These are phyloP conservation scores for Oscheius sp. DNA, from an alignment of 2,888 invertebrate genomes.

Conservation along the genomic window DNA sequence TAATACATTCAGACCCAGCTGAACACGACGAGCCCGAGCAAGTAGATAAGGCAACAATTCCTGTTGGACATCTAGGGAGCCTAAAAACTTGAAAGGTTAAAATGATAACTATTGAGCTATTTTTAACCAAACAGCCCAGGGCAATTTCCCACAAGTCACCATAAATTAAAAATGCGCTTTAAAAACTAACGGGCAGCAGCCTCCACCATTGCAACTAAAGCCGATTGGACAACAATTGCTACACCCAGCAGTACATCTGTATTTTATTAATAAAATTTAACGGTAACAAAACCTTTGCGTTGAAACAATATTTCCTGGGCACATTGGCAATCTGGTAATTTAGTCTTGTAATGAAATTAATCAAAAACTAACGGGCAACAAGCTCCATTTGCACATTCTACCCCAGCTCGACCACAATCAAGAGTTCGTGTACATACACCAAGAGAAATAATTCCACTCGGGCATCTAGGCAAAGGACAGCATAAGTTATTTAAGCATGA, in stretches of 20 bases:
- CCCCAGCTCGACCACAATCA: constrained; percentile 59
- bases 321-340: constrained; percentile 59
- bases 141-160: too few species aligned
- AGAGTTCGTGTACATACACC: constrained; percentile 54
- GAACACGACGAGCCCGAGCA: constrained; percentile 51
- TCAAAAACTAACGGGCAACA: too few species aligned
- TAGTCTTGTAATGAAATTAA: too few species aligned
- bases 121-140: too few species aligned
- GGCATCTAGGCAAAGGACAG: constrained; percentile 64
- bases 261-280: neutral
- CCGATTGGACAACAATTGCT: constrained; percentile 51
- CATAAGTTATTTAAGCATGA: constrained; percentile 63
- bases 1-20: constrained; percentile 56
- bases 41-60: constrained; percentile 39
- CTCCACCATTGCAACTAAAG: constrained; percentile 51
- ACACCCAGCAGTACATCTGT: constrained; percentile 44
- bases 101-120: too few species aligned
- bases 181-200: constrained; percentile 63
- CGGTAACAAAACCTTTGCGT: constrained; percentile 31
- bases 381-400: constrained; percentile 59
- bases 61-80: constrained; percentile 56
- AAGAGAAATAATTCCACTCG: constrained; percentile 53
- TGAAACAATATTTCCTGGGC: constrained; percentile 47
- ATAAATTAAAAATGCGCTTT: too few species aligned
- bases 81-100: too few species aligned